Evolutionary conservation across 2,888 invertebrate species (phyloP).

Genomic region (Heliconius cydno): DNA sequence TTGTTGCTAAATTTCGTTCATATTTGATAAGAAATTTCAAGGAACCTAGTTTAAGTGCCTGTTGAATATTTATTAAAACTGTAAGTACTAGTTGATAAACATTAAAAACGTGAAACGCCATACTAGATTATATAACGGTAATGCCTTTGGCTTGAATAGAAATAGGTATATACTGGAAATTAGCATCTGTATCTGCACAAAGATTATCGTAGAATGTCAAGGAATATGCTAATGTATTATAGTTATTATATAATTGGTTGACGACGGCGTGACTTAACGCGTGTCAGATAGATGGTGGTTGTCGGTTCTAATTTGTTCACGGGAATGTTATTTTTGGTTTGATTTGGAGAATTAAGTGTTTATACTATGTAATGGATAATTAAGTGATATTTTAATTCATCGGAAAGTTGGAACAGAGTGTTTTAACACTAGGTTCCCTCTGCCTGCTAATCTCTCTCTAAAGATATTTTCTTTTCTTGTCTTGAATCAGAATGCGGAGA

Average conservation of each 20-base stretch:
- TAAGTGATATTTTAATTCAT: no score
- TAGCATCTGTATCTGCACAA: constrained; percentile 18
- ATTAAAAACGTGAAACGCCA: constrained; percentile 13
- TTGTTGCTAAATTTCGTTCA: not conserved
- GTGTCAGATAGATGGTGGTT: not conserved
- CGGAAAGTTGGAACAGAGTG: no score
- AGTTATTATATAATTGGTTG: not conserved
- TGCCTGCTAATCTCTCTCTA: no score
- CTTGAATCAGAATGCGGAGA: no score
- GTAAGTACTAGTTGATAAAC: constrained; percentile 4
- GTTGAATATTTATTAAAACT: constrained; percentile 7
- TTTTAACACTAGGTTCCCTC: no score
- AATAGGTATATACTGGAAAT: constrained; percentile 10
- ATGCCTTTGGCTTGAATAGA: constrained; percentile 13
- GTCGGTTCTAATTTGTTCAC: not conserved
- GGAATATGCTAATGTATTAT: not conserved
- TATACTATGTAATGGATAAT: no score
- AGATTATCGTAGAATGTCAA: constrained; percentile 17
- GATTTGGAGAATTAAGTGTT: no score
- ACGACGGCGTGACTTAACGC: not conserved
- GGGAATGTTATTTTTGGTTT: no score
- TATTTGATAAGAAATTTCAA: constrained; percentile 16
- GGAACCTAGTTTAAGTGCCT: not conserved
- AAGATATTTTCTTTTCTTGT: no score
- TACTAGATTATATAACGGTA: constrained; percentile 12